Base-by-base conservation (phyloP, 1,140 invertebrate genomes). In the Hermetia illucens region DNA sequence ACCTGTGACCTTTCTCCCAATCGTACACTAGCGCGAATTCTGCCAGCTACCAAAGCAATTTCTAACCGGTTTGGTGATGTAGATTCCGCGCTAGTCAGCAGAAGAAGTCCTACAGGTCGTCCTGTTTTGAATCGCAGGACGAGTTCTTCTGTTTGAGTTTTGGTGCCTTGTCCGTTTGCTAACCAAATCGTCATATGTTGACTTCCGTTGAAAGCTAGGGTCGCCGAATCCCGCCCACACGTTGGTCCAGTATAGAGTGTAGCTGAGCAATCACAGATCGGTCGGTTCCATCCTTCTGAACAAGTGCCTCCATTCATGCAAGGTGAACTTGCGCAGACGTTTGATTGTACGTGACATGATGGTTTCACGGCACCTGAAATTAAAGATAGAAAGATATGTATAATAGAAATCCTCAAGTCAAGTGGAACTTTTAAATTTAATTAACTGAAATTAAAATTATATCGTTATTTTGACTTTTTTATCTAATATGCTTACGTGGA, bases 271-370 rank as follows among this genome's bases (percentile, higher is more conserved):
- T 98, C 92, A 61, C 95, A 98, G 31, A 91, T 73, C 52, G 91
- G 92, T 43, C 93, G 72, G 62, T 96, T 95, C 90, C 93, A 96
- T 5, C 92, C 94, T 62, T 96, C 90, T 10, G 74, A 63, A 62
- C 95, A 98, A 20, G 70, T 63, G 10, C 91, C 92, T 13, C 80
- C 78, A 54, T 98, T 90, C 55, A 91, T 77, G 58, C 94, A 98
- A 0, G 92, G 89, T 3, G 78, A 79, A 8, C 51, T 53, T 17
- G 40, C 44, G 58, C 93, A 96, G 48, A 91, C 83, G 37, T 79
- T 71, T 27, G 79, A 66, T 45, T 82, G 75, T 24, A 76, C 75
- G 55, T 86, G 86, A 58, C 86, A 91, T 15, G 83, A 77, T 8
- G 87, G 79, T 44, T 83, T 74, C 31, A 92, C 82, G 30, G 84